Evolutionary conservation across 2,113 vertebrate genomes (phyloP).

Genomic region (Pampusana beccarii): DNA sequence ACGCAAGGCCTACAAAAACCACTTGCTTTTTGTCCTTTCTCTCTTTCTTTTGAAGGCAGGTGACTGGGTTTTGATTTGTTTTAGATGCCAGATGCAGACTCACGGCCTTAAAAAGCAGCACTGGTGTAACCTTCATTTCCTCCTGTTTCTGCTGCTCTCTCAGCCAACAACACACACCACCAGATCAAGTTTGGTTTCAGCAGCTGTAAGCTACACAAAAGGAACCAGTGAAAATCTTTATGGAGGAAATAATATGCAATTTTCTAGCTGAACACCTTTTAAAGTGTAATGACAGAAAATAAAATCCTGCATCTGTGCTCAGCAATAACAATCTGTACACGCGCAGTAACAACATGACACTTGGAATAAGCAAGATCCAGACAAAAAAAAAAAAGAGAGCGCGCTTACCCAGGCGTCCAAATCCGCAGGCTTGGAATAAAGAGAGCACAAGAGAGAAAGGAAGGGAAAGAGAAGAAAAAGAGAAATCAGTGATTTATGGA

Average conservation of each 20-base stretch:
- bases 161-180: conserved; percentile 26
- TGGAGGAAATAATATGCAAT: conserved; percentile 88
- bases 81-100: not conserved
- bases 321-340: conserved; percentile 60
- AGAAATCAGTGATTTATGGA: conserved; percentile 60
- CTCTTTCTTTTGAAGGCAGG: not conserved
- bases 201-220: conserved; percentile 71
- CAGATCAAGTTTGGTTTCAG: conserved; percentile 51
- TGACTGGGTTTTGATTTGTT: not conserved
- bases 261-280: conserved; percentile 92
- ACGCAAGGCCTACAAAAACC: not conserved
- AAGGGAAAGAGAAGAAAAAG: conserved; percentile 45
- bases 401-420: conserved; percentile 84
- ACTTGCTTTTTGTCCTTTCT: not conserved
- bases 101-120: not conserved
- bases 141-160: not conserved
- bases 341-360: conserved; percentile 84
- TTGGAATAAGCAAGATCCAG: conserved; percentile 79
- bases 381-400: conserved; percentile 27
- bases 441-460: not conserved
- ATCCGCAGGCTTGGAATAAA: conserved; percentile 81
- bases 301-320: conserved; percentile 68
- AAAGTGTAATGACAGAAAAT: conserved; percentile 85
- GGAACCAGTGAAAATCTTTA: conserved; percentile 68
- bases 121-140: conserved; percentile 54